Evolutionary conservation across 2,888 invertebrate genomes (phyloP).

Genomic region (Hyposoter didymator): DNA sequence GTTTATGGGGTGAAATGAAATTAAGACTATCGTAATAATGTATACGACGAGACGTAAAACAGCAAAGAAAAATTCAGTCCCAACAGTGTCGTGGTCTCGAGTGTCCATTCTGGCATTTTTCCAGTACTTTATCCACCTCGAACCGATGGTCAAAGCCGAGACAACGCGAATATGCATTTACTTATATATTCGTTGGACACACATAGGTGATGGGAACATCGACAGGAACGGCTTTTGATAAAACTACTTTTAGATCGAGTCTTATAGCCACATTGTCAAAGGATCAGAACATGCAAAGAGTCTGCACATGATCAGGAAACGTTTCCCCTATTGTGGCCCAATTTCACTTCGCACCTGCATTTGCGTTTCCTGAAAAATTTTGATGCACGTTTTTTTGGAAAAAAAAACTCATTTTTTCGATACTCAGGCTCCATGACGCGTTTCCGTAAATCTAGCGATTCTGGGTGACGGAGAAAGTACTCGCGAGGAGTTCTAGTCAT

Average conservation of each 20-base stretch:
- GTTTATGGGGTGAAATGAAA: not conserved
- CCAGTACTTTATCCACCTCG: conserved; percentile 39
- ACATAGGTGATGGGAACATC: not conserved
- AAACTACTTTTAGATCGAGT: conserved; percentile 48
- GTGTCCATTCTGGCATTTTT: conserved; percentile 48
- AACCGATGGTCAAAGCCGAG: conserved; percentile 35
- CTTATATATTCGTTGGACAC: not conserved
- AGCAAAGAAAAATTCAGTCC: not conserved
- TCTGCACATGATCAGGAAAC: not conserved
- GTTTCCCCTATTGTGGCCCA: not conserved
- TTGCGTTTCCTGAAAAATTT: too few species aligned
- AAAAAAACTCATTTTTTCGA: too few species aligned
- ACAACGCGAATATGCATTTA: not conserved
- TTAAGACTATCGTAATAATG: not conserved
- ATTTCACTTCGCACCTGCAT: conserved; percentile 1
- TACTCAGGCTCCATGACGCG: too few species aligned
- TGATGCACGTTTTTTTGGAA: too few species aligned
- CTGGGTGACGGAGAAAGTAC: too few species aligned
- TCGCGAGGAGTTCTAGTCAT: too few species aligned
- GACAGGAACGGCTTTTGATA: conserved; percentile 29
- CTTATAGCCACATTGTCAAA: conserved; percentile 47
- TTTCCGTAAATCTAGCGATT: too few species aligned
- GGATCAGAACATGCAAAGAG: conserved; percentile 18
- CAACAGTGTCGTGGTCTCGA: conserved; percentile 32
- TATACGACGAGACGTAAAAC: not conserved